These are phyloP conservation scores for Coenonympha glycerion DNA, from an alignment of 2,888 invertebrate species.

Conservation along the genomic window DNA sequence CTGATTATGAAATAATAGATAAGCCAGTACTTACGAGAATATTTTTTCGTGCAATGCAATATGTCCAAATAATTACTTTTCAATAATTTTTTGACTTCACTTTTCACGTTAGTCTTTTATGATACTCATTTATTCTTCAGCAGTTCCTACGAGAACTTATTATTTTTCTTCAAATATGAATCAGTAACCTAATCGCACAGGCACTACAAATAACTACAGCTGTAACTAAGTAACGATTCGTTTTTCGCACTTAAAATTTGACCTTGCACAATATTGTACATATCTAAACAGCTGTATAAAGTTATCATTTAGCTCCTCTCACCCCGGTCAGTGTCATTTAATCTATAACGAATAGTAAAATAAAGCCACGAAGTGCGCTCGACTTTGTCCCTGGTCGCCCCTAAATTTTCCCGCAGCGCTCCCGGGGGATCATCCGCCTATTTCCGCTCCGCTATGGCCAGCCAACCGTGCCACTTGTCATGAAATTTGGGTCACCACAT, in stretches of 20 bases:
- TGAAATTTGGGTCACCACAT: constrained; percentile 63
- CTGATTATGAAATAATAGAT: no score
- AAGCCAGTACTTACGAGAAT: no score
- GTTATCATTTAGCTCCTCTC: not conserved
- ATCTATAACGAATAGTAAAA: constrained; percentile 11
- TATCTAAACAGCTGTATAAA: not conserved
- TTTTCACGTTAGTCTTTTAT: no score
- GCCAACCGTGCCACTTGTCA: constrained; percentile 48
- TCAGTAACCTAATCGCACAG: no score
- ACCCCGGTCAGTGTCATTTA: constrained; percentile 28
- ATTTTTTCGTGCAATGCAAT: no score
- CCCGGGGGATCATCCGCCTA: constrained; percentile 56
- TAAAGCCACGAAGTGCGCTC: constrained; percentile 27
- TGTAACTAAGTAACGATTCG: not conserved
- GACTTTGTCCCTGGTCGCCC: constrained; percentile 43
- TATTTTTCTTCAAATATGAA: no score
- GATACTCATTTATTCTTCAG: no score
- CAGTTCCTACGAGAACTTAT: no score
- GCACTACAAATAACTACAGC: no score
- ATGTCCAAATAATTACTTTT: no score
- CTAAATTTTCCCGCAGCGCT: constrained; percentile 45
- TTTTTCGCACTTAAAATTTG: not conserved
- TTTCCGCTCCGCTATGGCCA: constrained; percentile 44
- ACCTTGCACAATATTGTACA: constrained; percentile 1
- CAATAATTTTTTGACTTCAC: no score